phyloP scores from a whole-genome alignment of 2,113 vertebrate genomes.

The Collichthys lucidus region DNA sequence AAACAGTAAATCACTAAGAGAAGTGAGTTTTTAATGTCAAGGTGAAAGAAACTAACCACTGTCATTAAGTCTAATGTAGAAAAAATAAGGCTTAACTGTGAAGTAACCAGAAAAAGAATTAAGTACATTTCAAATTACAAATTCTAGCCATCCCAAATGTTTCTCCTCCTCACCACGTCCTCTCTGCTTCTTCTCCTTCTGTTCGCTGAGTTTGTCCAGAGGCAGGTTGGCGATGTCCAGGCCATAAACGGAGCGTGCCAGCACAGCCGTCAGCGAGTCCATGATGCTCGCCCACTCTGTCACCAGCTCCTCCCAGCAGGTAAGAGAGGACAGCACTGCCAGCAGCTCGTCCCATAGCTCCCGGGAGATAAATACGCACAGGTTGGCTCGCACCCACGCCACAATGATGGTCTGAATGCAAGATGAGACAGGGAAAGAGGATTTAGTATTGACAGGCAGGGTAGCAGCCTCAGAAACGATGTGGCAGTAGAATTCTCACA shows the following conservation, averaged over 20 bases:
- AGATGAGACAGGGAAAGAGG: slow-evolving; percentile 24
- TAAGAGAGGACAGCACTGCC: slow-evolving; percentile 92
- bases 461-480: not conserved
- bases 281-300: slow-evolving; percentile 97
- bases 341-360: slow-evolving; percentile 98
- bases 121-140: not conserved
- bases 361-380: slow-evolving; percentile 95
- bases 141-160: not conserved
- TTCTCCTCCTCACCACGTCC: slow-evolving; percentile 88
- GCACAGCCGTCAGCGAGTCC: slow-evolving; percentile 95
- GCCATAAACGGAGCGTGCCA: slow-evolving; percentile 93
- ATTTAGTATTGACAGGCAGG: slow-evolving; percentile 12
- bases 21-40: not conserved
- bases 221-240: slow-evolving; percentile 96
- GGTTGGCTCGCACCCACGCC: slow-evolving; percentile 96
- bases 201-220: slow-evolving; percentile 97
- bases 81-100: not conserved
- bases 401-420: slow-evolving; percentile 93
- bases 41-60: not conserved
- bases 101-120: not conserved
- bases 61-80: not conserved
- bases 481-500: slow-evolving; percentile 4
- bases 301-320: slow-evolving; percentile 96
- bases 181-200: slow-evolving; percentile 97
- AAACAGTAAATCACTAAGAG: not conserved